Evolutionary conservation across 2,797 vertebrate genomes (phyloP), one percentile per base, ranked within the genome.

Genomic region (Sylvia borin): DNA sequence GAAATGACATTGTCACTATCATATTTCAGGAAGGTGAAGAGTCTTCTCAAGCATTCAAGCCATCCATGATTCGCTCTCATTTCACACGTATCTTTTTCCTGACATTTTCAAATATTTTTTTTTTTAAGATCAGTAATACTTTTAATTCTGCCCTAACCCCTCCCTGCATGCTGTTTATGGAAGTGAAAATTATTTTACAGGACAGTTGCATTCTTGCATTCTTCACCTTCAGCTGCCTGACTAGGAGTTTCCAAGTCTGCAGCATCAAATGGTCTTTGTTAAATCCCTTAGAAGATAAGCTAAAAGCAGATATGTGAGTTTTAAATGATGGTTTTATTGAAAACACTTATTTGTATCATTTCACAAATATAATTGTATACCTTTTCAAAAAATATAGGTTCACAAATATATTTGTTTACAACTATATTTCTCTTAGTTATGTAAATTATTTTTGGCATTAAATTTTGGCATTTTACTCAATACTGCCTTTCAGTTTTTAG

Each of bases 1-100:
- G 99, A 86, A 99, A 99, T 42, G 99, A 99, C 97, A 99, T 99
- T 17, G 99, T 99, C 85, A 99, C 99, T 95, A 99, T 99, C 36
- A 98, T 99, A 79, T 99, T 99, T 98, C 99, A 99, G 96, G 99
- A 99, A 96, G 99, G 99, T 27, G 99, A 99, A 75, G 99, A 99
- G n/a, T 98, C 98, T 31, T 99, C 99, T 40, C 97, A 99, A 6
- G 99, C 99, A 88, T 99, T 99, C 95, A 99, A 99, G 93, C 99
- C 99, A 32, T 99, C 99, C 74, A 99, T 99, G 99, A 99, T 99
- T 97, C 99, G 99, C 83, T 99, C 99, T 75, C 99, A 99, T 98
- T 99, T 99, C 96, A 99, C 99, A 76, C 99, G 99, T 99, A 99
- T 99, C 99, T 98, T 98, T 98, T 92, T 72, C 74, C 51, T 43